Conservation (phyloP, 2,888 invertebrate species). For the Papilio gigon region DNA sequence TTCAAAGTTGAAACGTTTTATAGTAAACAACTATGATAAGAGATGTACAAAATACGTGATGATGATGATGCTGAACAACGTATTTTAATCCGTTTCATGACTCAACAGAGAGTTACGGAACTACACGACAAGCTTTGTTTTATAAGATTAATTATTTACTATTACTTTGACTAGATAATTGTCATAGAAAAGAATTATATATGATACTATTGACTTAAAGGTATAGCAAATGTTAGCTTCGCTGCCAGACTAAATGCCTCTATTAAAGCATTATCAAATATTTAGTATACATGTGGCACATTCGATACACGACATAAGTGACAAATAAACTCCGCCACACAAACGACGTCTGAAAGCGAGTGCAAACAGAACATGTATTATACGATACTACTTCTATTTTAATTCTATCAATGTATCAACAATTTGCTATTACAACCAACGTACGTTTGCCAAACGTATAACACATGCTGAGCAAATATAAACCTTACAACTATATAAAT, state of each 20-base stretch:
- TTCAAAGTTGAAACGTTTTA: constrained; percentile 3
- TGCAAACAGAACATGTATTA: constrained; percentile 31
- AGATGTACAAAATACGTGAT: background rate
- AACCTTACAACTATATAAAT: background rate
- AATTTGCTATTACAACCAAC: constrained; percentile 33
- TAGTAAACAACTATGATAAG: background rate
- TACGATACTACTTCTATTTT: constrained; percentile 41
- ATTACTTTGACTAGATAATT: too few species aligned
- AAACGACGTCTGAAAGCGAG: constrained; percentile 29
- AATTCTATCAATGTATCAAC: constrained; percentile 43
- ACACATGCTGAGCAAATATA: background rate
- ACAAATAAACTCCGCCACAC: constrained; percentile 2
- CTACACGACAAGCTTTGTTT: too few species aligned
- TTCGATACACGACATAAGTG: constrained; percentile 4
- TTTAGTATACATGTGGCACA: background rate
- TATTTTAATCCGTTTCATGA: too few species aligned
- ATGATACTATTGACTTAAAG: background rate
- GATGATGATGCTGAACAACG: too few species aligned
- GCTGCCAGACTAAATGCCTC: background rate
- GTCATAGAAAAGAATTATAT: background rate
- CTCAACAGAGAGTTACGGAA: too few species aligned
- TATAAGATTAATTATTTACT: too few species aligned
- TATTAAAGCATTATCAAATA: constrained; percentile 12
- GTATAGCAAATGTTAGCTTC: background rate
- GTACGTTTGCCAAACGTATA: background rate